Evolutionary conservation across 2,113 vertebrate genomes (phyloP).

Genomic region (Uria lomvia): DNA sequence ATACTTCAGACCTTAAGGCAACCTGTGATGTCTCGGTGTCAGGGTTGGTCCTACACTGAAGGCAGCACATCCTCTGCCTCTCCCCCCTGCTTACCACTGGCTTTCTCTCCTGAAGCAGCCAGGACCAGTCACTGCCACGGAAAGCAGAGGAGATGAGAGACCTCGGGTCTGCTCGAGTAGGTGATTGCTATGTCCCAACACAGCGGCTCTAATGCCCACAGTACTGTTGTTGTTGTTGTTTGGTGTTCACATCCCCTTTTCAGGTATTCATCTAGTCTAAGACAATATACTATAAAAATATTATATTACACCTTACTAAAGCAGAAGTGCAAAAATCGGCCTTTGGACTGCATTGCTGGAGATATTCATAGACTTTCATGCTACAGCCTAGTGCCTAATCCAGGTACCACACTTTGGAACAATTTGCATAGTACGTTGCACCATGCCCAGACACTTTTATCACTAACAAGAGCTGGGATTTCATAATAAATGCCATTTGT

Average conservation of each 20-base stretch:
- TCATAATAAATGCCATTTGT: neutral
- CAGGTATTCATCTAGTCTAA: neutral
- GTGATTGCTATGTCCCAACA: neutral
- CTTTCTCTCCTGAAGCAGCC: neutral
- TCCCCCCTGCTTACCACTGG: neutral
- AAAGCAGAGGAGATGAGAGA: neutral
- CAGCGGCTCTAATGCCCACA: neutral
- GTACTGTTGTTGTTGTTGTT: neutral
- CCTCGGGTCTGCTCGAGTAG: accelerated
- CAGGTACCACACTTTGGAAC: neutral
- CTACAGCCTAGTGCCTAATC: neutral
- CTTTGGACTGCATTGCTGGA: neutral
- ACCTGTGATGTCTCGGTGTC: neutral
- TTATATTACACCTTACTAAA: neutral
- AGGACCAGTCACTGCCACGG: neutral
- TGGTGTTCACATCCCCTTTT: neutral
- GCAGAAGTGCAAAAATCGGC: neutral
- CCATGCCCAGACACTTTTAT: neutral
- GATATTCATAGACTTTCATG: neutral
- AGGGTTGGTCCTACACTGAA: neutral
- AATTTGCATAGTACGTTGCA: neutral
- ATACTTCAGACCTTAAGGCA: neutral
- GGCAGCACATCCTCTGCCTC: neutral
- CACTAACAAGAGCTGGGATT: neutral
- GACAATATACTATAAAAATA: neutral